These are phyloP conservation scores for Euthynnus affinis DNA, from an alignment of 2,797 vertebrate genomes.

Conservation along the genomic window DNA sequence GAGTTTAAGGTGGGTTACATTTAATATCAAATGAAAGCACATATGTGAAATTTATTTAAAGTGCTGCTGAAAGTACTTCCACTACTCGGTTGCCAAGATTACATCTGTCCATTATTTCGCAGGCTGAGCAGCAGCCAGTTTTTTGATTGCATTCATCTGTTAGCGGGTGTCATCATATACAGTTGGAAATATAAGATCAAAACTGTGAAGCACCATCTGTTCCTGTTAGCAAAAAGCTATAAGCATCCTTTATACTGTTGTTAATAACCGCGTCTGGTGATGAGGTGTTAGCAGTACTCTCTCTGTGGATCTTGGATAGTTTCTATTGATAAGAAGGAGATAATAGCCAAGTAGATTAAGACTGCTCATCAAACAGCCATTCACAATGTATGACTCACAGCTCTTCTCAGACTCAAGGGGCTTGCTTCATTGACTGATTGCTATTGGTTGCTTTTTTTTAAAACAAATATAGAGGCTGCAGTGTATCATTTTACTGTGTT, in stretches of 20 bases:
- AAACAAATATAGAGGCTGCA: slow-evolving; percentile 39
- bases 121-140: slow-evolving; percentile 22
- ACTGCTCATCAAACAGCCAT: slow-evolving; percentile 58
- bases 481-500: slow-evolving; percentile 45
- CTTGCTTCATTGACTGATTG: slow-evolving; percentile 42
- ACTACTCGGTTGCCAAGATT: slow-evolving; percentile 24
- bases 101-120: slow-evolving; percentile 27
- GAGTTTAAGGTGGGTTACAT: slow-evolving; percentile 43
- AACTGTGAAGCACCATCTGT: slow-evolving; percentile 43
- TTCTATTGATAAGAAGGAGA: slow-evolving; percentile 28
- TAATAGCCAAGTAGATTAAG: slow-evolving; percentile 49
- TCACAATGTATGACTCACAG: slow-evolving; percentile 48
- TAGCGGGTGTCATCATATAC: slow-evolving; percentile 39
- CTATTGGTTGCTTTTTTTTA: slow-evolving; percentile 31
- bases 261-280: slow-evolving; percentile 21
- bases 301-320: slow-evolving; percentile 11
- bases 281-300: not conserved
- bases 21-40: slow-evolving; percentile 51
- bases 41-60: slow-evolving; percentile 41
- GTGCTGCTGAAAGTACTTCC: slow-evolving; percentile 24
- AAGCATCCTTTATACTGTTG: slow-evolving; percentile 15
- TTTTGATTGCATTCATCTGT: slow-evolving; percentile 62
- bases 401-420: slow-evolving; percentile 7
- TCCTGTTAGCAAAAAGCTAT: slow-evolving; percentile 22
- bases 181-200: slow-evolving; percentile 40